Conservation (phyloP, 2,797 vertebrate species). For the Natrix natrix region DNA sequence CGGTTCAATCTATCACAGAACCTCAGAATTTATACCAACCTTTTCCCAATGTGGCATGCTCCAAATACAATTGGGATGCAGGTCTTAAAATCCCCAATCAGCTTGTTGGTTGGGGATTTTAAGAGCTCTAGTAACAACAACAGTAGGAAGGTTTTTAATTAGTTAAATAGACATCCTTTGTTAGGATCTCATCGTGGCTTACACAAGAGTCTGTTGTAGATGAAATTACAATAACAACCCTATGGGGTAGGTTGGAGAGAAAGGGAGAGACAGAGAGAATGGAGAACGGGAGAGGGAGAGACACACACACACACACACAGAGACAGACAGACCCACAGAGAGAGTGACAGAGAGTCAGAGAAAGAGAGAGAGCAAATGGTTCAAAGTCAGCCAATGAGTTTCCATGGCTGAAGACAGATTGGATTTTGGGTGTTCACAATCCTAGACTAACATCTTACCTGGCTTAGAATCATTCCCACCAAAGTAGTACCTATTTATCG, state of each 20-base stretch:
- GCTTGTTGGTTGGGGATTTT: neutral
- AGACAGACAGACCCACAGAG: too few relatives aligned
- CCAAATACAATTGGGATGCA: neutral
- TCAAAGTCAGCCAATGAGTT: neutral
- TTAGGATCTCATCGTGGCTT: neutral
- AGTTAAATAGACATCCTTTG: neutral
- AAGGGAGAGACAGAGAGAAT: neutral
- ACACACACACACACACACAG: too few relatives aligned
- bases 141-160: neutral
- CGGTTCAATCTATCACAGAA: neutral
- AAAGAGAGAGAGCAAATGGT: neutral
- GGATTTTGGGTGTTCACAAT: neutral
- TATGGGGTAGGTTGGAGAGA: neutral
- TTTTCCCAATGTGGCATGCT: neutral
- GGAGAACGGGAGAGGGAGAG: too few relatives aligned
- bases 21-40: neutral
- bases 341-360: neutral
- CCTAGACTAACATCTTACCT: neutral
- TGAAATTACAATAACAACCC: neutral
- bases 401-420: neutral
- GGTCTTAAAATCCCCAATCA: neutral
- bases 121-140: neutral
- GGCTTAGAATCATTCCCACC: neutral
- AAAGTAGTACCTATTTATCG: neutral
- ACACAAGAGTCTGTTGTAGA: neutral